A percentile compares a stretch with the other conserved stretches of the same genome.
These are phyloP conservation scores for Saccopteryx bilineata DNA, from an alignment of 2,113 vertebrate genomes.

Conservation along the genomic window DNA sequence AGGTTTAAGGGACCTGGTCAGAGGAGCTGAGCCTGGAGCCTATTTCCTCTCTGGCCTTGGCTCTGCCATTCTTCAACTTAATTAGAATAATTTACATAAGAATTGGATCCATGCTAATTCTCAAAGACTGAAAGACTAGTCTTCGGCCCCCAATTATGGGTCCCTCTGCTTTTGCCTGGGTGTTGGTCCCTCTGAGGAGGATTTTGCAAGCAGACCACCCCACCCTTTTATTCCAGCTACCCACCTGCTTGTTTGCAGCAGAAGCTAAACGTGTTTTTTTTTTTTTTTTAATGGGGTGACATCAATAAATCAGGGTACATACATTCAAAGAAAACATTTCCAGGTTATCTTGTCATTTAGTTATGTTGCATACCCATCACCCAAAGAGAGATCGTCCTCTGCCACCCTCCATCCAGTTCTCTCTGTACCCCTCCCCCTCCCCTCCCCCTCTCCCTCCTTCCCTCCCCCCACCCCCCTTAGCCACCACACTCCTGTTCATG, in stretches of 20 bases:
- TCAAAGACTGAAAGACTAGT: background rate
- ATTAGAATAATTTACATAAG: background rate
- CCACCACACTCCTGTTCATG: too few species aligned
- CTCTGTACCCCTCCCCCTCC: too few species aligned
- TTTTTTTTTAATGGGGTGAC: too few species aligned
- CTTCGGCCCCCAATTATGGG: background rate
- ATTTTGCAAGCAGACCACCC: background rate
- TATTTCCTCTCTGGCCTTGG: background rate
- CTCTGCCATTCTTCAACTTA: background rate
- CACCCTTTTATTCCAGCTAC: background rate
- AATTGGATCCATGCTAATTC: background rate
- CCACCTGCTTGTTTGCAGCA: background rate
- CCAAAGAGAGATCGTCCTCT: too few species aligned
- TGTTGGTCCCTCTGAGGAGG: fast-evolving
- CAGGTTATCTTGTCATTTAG: too few species aligned
- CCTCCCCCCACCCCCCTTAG: too few species aligned
- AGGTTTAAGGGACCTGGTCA: background rate
- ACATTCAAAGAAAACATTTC: too few species aligned
- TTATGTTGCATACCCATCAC: too few species aligned
- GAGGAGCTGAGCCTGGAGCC: background rate
- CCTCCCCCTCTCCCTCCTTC: too few species aligned
- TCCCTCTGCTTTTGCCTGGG: background rate
- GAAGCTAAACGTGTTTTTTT: background rate
- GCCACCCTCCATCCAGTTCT: too few species aligned
- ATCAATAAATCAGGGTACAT: too few species aligned